phyloP scores from a whole-genome alignment of 2,797 vertebrate genomes.

The Parauchenoglanis punctatus region DNA sequence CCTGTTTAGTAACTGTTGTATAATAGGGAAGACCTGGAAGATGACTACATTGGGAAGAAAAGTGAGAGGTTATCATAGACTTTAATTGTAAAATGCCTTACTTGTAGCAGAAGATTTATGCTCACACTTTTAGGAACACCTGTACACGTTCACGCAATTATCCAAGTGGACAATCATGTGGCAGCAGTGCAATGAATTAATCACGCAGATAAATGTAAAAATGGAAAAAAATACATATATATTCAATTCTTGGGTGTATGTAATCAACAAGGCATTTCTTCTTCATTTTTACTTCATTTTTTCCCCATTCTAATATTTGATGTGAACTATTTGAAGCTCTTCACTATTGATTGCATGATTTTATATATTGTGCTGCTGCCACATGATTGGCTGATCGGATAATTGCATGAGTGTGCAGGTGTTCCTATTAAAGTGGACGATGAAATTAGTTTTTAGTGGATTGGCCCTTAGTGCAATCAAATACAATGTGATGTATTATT shows the following conservation, averaged over 20 bases:
- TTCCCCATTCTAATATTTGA: background rate
- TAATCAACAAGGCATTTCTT: background rate
- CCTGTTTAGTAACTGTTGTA: background rate
- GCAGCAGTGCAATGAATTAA: background rate
- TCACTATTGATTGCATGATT: background rate
- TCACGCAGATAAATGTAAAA: background rate
- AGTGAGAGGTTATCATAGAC: background rate
- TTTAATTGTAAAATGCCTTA: background rate
- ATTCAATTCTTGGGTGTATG: background rate
- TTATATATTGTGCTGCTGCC: background rate
- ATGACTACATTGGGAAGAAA: background rate
- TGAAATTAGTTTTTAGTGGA: background rate
- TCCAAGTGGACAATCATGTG: background rate
- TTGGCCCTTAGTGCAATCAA: background rate
- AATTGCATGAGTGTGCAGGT: background rate
- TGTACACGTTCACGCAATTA: background rate
- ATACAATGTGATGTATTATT: background rate
- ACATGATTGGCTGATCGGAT: background rate
- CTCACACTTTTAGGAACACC: background rate
- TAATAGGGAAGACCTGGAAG: background rate
- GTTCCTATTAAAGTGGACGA: background rate
- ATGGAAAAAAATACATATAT: background rate
- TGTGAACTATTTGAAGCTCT: background rate
- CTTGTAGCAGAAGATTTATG: background rate
- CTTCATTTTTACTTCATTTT: background rate